phyloP scores from a whole-genome alignment of 2,797 vertebrate species.

The Distichodus sexfasciatus region DNA sequence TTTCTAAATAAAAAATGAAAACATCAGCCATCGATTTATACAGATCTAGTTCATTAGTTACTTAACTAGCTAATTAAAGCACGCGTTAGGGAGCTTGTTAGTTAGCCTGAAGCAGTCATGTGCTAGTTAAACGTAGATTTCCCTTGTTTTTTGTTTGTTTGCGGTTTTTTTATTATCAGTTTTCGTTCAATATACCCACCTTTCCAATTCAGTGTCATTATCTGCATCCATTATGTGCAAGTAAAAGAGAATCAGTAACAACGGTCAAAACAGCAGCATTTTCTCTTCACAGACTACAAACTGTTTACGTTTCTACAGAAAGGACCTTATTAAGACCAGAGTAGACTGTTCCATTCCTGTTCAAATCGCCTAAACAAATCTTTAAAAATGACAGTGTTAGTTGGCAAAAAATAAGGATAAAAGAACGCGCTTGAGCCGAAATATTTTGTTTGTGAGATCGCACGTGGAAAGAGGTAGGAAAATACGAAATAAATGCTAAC shows the following conservation, averaged over 20 bases:
- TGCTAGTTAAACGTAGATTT: too few species aligned
- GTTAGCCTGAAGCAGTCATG: too few species aligned
- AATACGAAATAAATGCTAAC: not conserved
- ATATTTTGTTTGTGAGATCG: not conserved
- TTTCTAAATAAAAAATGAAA: too few species aligned
- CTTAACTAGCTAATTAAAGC: too few species aligned
- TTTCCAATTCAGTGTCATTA: conserved; percentile 71
- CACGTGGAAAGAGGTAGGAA: not conserved
- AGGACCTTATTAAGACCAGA: conserved; percentile 66
- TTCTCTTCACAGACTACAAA: not conserved
- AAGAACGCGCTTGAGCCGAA: not conserved
- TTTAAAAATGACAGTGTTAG: not conserved
- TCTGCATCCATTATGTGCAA: not conserved
- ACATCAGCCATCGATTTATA: too few species aligned
- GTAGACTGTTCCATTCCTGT: conserved; percentile 47
- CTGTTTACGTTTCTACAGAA: conserved; percentile 52
- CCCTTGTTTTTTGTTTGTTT: too few species aligned
- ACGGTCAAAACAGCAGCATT: too few species aligned
- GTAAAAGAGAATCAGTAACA: not conserved
- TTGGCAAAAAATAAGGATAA: too few species aligned
- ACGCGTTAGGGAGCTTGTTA: too few species aligned
- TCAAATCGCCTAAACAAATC: not conserved
- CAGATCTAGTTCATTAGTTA: too few species aligned
- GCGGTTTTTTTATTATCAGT: too few species aligned
- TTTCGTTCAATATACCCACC: conserved; percentile 53